phyloP scores from a whole-genome alignment of 2,888 invertebrate genomes.

The Candidula unifasciata region DNA sequence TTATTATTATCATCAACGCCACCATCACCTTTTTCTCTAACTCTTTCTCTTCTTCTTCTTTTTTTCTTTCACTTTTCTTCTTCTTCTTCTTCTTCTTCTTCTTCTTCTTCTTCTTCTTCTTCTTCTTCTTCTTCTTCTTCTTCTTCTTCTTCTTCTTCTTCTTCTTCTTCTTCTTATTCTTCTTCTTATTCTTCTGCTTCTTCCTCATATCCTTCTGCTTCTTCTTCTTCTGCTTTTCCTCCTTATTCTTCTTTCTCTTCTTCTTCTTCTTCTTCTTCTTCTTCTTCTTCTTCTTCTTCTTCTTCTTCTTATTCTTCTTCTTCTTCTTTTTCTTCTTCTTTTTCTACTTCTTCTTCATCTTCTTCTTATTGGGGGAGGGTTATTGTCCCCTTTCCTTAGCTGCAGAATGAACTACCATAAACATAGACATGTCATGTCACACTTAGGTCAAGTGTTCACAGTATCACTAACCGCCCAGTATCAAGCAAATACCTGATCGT shows the following conservation, averaged over 20 bases:
- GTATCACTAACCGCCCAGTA: too few species aligned
- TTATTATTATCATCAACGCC: too few species aligned
- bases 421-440: too few species aligned
- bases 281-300: background rate
- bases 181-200: constrained; percentile 32
- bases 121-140: background rate
- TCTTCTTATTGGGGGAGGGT: too few species aligned
- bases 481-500: too few species aligned
- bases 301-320: too few species aligned
- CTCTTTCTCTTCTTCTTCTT: background rate
- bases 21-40: too few species aligned
- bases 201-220: constrained; percentile 18
- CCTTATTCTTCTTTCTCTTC: constrained; percentile 9
- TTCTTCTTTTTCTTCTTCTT: too few species aligned
- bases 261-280: background rate
- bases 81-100: constrained; percentile 3
- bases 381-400: too few species aligned
- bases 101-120: background rate
- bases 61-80: background rate
- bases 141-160: constrained; percentile 39
- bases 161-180: constrained; percentile 30
- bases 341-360: too few species aligned
- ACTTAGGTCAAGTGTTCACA: too few species aligned
- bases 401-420: too few species aligned
- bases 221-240: constrained; percentile 25